Conservation (phyloP, 2,113 vertebrate species). For the Hylia prasina region DNA sequence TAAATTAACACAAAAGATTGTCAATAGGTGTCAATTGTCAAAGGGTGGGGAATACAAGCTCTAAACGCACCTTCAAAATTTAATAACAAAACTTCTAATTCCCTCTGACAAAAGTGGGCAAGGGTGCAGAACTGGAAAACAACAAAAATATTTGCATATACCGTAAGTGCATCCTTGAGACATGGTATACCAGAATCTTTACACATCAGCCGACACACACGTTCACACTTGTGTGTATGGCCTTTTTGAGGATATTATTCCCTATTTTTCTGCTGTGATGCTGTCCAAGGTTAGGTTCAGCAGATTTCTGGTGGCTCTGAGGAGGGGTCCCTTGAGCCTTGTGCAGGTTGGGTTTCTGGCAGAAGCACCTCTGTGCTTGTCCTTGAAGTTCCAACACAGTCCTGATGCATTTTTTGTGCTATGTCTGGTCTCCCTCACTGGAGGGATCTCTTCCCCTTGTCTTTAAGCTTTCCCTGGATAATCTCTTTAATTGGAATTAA, state of each 20-base stretch:
- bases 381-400: not conserved
- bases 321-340: not conserved
- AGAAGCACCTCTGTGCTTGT: not conserved
- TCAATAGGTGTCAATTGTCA: not conserved
- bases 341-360: not conserved
- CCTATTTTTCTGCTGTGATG: not conserved
- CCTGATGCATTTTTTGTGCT: not conserved
- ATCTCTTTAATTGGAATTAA: not conserved
- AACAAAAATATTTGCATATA: not conserved
- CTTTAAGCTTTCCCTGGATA: not conserved
- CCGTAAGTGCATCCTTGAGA: not conserved
- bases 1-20: not conserved
- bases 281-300: not conserved
- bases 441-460: not conserved
- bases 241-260: not conserved
- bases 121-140: not conserved
- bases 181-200: not conserved
- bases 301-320: not conserved
- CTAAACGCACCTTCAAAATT: not conserved
- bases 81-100: not conserved
- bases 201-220: not conserved
- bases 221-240: fast-evolving
- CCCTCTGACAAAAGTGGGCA: not conserved
- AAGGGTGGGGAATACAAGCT: not conserved
- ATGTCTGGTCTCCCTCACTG: not conserved